Evolutionary conservation across 2,888 invertebrate species (phyloP).

Genomic region (Encarsia formosa): DNA sequence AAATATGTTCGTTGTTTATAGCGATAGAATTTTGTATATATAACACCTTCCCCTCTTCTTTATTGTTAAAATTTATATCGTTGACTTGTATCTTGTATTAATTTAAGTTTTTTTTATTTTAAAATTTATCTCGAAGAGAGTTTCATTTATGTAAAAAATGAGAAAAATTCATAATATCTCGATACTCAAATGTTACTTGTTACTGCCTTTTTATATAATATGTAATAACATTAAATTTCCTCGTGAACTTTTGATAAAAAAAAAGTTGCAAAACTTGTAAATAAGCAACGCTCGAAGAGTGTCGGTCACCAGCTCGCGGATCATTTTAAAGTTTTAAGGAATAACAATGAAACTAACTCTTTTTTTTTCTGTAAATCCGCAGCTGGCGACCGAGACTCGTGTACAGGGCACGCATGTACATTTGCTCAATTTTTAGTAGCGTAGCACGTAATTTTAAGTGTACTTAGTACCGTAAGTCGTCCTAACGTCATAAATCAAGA

Average conservation of each 20-base stretch:
- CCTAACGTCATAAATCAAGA: constrained; percentile 9
- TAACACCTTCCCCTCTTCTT: constrained; percentile 15
- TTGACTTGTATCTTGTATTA: constrained; percentile 13
- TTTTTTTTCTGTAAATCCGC: constrained; percentile 10
- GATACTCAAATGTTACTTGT: too few relatives aligned
- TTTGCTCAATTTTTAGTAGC: constrained; percentile 30
- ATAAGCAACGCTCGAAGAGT: constrained; percentile 32
- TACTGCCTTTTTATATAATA: too few relatives aligned
- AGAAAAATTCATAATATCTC: too few relatives aligned
- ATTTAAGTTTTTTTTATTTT: constrained; percentile 3
- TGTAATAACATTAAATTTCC: too few relatives aligned
- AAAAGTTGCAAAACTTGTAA: too few relatives aligned
- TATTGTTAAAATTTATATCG: constrained; percentile 24
- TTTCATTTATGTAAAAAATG: too few relatives aligned
- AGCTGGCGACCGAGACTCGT: constrained; percentile 29
- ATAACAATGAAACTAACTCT: constrained; percentile 4
- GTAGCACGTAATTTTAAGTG: constrained; percentile 24
- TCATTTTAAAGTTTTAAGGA: neutral
- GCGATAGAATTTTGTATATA: constrained; percentile 17
- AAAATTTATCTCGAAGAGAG: too few relatives aligned
- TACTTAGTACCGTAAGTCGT: constrained; percentile 28
- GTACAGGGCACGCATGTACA: constrained; percentile 32
- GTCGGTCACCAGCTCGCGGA: constrained; percentile 28
- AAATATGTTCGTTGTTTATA: too few relatives aligned
- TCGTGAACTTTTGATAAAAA: too few relatives aligned